These are phyloP conservation scores for Sarotherodon lohbergeri DNA, from an alignment of 2,113 vertebrate species.

Conservation along the genomic window DNA sequence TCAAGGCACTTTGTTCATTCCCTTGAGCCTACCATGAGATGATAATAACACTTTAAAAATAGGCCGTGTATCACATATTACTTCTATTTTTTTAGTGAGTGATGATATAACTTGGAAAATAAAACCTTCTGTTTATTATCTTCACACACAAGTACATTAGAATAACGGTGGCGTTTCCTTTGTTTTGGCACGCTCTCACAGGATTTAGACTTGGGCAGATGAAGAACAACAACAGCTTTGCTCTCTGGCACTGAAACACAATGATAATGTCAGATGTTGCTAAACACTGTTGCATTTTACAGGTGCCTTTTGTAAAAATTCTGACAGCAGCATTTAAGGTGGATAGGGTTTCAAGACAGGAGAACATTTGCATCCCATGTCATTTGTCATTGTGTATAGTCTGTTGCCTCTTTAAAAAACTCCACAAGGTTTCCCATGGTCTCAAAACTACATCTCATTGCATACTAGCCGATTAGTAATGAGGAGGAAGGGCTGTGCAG, in stretches of 20 bases:
- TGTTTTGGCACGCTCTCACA: background rate
- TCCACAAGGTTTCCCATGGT: constrained; percentile 74
- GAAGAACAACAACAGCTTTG: constrained; percentile 11
- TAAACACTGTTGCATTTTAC: constrained; percentile 9
- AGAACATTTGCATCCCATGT: constrained; percentile 21
- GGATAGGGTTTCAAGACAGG: background rate
- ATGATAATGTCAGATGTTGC: constrained; percentile 30
- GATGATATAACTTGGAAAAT: background rate
- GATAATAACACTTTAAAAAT: constrained; percentile 29
- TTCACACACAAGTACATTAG: background rate
- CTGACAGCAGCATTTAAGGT: background rate
- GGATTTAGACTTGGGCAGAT: constrained; percentile 30
- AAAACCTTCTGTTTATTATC: background rate
- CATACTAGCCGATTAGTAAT: constrained; percentile 71
- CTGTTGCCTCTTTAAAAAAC: constrained; percentile 40
- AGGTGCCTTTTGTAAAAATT: background rate
- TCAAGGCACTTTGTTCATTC: background rate
- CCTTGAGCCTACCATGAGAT: background rate
- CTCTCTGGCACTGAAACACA: background rate
- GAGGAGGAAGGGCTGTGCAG: constrained; percentile 59
- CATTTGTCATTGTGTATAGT: constrained; percentile 51
- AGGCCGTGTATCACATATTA: background rate
- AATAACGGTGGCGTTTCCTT: background rate
- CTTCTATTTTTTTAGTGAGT: background rate
- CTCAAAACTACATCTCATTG: constrained; percentile 61